Percentiles rank a stretch among this genome's conserved stretches.
Conservation (phyloP, 2,113 vertebrate genomes). For the Balaeniceps rex region DNA sequence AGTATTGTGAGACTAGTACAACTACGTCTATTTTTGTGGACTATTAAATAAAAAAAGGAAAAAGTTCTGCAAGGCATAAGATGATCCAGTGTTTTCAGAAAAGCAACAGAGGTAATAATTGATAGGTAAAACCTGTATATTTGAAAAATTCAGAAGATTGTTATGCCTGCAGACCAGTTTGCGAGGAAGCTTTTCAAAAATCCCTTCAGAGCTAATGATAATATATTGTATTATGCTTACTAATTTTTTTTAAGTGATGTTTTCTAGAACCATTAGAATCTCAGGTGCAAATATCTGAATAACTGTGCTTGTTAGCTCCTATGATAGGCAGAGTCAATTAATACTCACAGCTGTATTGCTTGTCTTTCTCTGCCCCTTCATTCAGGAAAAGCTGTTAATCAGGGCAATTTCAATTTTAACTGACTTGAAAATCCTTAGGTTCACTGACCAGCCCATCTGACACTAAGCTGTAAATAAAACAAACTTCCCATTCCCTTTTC, state of each 20-base stretch:
- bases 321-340: slow-evolving; percentile 12
- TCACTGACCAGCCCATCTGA: neutral
- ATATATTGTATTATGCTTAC: neutral
- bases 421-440: neutral
- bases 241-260: neutral
- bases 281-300: slow-evolving; percentile 56
- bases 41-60: neutral
- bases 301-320: slow-evolving; percentile 43
- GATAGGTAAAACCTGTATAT: neutral
- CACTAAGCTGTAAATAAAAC: slow-evolving; percentile 3
- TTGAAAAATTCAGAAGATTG: neutral
- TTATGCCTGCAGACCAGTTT: neutral
- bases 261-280: slow-evolving; percentile 56
- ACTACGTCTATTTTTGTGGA: neutral
- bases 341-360: neutral
- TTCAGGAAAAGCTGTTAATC: slow-evolving; percentile 53
- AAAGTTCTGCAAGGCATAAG: neutral
- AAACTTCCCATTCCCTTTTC: neutral
- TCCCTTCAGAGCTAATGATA: neutral
- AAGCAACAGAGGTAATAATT: neutral
- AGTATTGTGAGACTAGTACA: neutral
- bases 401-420: slow-evolving; percentile 18
- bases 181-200: neutral
- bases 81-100: neutral
- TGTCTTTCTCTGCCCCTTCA: slow-evolving; percentile 25